Percentiles rank a stretch among this genome's conserved stretches.
phyloP scores from a whole-genome alignment of 2,797 vertebrate genomes.

The Cirrhinus molitorella region DNA sequence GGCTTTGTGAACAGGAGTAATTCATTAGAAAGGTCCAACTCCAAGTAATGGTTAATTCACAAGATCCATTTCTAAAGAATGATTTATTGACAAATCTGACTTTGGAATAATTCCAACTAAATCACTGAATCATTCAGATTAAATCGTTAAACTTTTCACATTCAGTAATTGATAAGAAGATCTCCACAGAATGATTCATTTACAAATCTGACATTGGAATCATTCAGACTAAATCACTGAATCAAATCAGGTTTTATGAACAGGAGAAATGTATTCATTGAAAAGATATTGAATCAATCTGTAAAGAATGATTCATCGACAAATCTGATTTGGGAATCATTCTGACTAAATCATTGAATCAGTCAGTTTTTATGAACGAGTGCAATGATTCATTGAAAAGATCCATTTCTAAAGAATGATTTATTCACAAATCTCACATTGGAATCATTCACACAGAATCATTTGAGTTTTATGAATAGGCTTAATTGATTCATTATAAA shows the following conservation, averaged over 20 bases:
- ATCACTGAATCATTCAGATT: background rate
- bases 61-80: background rate
- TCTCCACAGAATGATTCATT: background rate
- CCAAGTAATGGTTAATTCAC: too few species aligned
- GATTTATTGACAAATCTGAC: background rate
- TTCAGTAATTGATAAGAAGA: too few species aligned
- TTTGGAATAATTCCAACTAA: background rate
- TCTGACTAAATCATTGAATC: background rate
- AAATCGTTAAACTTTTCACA: too few species aligned
- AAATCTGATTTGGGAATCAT: background rate
- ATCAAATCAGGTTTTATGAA: too few species aligned
- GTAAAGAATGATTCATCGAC: background rate
- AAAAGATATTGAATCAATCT: too few species aligned
- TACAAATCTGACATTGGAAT: background rate
- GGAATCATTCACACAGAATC: too few species aligned
- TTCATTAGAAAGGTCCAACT: too few species aligned
- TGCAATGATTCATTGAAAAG: background rate
- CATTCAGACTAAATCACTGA: background rate
- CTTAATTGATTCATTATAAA: background rate
- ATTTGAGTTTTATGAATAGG: too few species aligned
- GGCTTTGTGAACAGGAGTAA: background rate
- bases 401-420: background rate
- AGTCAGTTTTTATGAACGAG: too few species aligned
- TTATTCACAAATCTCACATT: background rate
- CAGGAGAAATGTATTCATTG: too few species aligned